Conservation (phyloP, 1,140 invertebrate genomes). For the Drosophila pseudoobscura region DNA sequence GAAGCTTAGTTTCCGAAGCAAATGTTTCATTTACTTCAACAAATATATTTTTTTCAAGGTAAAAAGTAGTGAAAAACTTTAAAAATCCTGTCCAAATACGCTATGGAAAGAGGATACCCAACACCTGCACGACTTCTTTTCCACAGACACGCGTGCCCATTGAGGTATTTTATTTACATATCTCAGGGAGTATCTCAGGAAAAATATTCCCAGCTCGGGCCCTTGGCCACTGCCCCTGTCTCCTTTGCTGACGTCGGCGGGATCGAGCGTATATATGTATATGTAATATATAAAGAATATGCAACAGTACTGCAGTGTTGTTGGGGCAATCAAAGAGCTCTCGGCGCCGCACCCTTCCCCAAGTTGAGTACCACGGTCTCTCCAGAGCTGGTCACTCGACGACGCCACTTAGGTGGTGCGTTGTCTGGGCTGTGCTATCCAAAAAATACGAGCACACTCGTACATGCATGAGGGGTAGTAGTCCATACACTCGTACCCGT, state of each 20-base stretch:
- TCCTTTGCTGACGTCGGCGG: constrained; percentile 49
- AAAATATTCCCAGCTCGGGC: constrained; percentile 32
- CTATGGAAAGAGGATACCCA: constrained; percentile 13
- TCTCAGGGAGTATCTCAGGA: not conserved
- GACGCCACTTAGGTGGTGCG: constrained; percentile 49
- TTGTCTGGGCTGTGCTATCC: constrained; percentile 34
- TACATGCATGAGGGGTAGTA: not conserved
- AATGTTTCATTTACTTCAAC: too few species aligned
- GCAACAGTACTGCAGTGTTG: constrained; percentile 12
- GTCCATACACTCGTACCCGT: constrained; percentile 35
- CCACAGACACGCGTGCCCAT: constrained; percentile 37
- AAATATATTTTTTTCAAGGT: too few species aligned
- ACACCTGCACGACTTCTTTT: constrained; percentile 30
- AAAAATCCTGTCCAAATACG: too few species aligned
- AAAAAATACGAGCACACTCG: constrained; percentile 4
- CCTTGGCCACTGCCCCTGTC: constrained; percentile 31
- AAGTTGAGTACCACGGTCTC: constrained; percentile 9
- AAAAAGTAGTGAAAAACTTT: too few species aligned
- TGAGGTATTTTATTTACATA: constrained; percentile 27
- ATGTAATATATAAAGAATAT: constrained; percentile 16
- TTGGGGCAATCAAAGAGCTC: constrained; percentile 25
- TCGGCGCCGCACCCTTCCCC: constrained; percentile 26
- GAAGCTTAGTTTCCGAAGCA: too few species aligned
- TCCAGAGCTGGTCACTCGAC: constrained; percentile 6
- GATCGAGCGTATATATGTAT: constrained; percentile 15